Evolutionary conservation across 2,797 vertebrate genomes (phyloP).

Genomic region (Rhodeus uyekii): DNA sequence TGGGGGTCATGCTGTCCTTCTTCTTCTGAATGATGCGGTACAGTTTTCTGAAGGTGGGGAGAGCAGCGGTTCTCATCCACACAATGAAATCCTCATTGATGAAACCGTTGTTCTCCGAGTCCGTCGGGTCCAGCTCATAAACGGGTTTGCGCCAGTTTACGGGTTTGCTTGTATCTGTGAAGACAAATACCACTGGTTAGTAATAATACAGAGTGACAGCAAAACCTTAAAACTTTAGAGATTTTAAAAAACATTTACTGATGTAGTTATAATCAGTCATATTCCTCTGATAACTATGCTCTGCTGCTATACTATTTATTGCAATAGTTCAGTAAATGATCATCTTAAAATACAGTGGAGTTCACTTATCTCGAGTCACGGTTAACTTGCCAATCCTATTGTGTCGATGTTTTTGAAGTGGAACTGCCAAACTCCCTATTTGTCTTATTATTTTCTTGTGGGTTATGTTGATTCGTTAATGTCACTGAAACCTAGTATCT

Average conservation of each 20-base stretch:
- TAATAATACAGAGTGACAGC: background rate
- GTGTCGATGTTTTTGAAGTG: too few relatives aligned
- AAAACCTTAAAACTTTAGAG: background rate
- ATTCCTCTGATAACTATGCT: background rate
- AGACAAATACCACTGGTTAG: background rate
- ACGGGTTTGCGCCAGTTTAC: conserved; percentile 91
- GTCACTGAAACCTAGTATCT: too few relatives aligned
- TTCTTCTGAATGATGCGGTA: conserved; percentile 92
- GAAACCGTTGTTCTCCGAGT: conserved; percentile 91
- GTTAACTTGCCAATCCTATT: too few relatives aligned
- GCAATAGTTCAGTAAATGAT: background rate
- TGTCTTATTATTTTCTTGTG: too few relatives aligned
- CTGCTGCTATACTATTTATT: background rate
- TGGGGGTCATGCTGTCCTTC: conserved; percentile 75
- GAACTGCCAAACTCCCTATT: too few relatives aligned
- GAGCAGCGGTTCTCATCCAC: conserved; percentile 97
- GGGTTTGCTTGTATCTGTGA: conserved; percentile 85
- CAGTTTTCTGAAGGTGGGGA: conserved; percentile 96
- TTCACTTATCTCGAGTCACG: too few relatives aligned
- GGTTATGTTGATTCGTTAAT: too few relatives aligned
- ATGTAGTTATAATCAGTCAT: background rate
- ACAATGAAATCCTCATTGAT: conserved; percentile 99
- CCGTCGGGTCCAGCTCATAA: conserved; percentile 80
- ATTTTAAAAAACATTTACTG: background rate
- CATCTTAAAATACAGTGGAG: background rate